A percentile compares a stretch with the other conserved stretches of the same genome.
phyloP scores from a whole-genome alignment of 2,113 vertebrate genomes.

The Daubentonia madagascariensis region DNA sequence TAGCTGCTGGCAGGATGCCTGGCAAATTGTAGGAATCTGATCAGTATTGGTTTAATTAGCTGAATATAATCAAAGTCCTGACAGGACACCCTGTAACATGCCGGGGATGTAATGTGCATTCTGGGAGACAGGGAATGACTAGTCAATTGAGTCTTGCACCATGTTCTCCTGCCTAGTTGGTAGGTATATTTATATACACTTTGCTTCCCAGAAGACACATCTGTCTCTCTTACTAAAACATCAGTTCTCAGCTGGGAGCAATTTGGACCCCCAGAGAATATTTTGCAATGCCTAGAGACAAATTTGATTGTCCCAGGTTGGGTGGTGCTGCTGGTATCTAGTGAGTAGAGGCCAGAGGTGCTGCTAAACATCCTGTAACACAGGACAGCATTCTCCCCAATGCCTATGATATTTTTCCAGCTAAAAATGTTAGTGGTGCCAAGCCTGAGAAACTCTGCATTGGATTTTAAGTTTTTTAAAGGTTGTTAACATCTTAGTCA shows the following conservation, averaged over 20 bases:
- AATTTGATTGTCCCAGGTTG: background rate
- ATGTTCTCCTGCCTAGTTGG: too few species aligned
- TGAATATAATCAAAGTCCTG: background rate
- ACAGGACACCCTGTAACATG: background rate
- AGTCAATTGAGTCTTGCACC: background rate
- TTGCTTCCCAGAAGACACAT: background rate
- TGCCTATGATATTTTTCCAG: background rate
- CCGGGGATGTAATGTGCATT: background rate
- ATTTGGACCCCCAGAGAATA: background rate
- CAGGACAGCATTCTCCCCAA: background rate
- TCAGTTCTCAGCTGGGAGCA: background rate
- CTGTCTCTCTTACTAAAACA: background rate
- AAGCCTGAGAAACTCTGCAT: background rate
- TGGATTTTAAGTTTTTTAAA: background rate
- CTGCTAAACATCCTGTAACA: background rate
- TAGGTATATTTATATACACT: background rate
- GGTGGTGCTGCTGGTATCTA: background rate
- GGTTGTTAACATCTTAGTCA: background rate
- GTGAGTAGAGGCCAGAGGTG: background rate
- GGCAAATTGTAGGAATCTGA: background rate
- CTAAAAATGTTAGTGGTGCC: background rate
- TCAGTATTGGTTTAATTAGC: background rate
- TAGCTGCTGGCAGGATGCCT: background rate
- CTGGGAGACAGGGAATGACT: background rate
- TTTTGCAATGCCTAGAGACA: too few species aligned